phyloP scores from a whole-genome alignment of 2,797 vertebrate genomes.

The Alfaro cultratus region DNA sequence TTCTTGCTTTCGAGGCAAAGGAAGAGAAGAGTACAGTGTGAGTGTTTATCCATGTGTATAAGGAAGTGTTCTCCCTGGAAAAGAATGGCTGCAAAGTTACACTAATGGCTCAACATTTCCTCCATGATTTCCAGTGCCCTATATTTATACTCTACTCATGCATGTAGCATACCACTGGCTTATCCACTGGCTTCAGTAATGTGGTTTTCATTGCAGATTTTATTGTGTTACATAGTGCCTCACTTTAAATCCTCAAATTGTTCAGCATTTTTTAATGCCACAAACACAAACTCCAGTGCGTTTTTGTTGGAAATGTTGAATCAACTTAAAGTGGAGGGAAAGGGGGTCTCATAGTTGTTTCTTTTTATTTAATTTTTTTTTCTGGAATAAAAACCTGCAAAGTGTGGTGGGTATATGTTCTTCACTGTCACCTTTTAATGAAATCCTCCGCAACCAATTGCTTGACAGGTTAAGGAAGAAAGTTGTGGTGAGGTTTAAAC shows the following conservation, averaged over 20 bases:
- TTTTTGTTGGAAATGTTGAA: background rate
- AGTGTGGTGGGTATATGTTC: background rate
- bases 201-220: constrained; percentile 45
- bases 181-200: constrained; percentile 58
- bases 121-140: constrained; percentile 56
- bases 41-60: constrained; percentile 15
- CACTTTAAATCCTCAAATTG: background rate
- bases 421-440: background rate
- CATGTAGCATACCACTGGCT: constrained; percentile 46
- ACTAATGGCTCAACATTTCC: constrained; percentile 70
- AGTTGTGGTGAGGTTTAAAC: background rate
- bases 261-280: background rate
- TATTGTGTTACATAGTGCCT: constrained; percentile 43
- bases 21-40: background rate
- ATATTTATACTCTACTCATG: constrained; percentile 55
- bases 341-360: background rate
- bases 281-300: background rate
- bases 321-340: background rate
- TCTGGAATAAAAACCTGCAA: background rate
- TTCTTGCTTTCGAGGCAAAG: constrained; percentile 53
- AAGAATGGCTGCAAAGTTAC: constrained; percentile 63
- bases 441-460: background rate
- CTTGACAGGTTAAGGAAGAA: background rate
- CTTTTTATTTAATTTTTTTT: background rate
- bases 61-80: constrained; percentile 65